Evolutionary conservation across 2,888 invertebrate genomes (phyloP).

Genomic region (Volucella inanis): DNA sequence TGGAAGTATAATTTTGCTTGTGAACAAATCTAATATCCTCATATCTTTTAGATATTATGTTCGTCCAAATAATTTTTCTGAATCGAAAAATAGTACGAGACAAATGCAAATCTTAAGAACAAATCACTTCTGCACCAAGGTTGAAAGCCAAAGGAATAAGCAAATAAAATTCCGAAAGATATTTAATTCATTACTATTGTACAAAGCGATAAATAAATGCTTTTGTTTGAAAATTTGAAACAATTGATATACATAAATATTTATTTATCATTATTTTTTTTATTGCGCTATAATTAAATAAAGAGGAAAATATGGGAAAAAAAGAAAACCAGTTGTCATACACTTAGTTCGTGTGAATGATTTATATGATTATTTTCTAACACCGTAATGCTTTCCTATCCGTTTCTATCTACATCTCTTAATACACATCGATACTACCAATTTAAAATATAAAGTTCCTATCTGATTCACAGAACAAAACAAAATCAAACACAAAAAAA

Average conservation of each 20-base stretch:
- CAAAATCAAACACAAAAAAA: conserved; percentile 17
- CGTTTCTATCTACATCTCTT: conserved; percentile 53
- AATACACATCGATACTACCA: conserved; percentile 14
- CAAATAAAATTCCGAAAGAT: neutral
- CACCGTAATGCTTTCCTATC: conserved; percentile 23
- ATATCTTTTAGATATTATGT: neutral
- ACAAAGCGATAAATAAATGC: conserved; percentile 38
- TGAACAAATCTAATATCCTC: neutral
- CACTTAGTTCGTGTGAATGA: conserved; percentile 22
- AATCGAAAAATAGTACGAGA: neutral
- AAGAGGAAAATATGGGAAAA: conserved; percentile 8
- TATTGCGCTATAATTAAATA: conserved; percentile 65
- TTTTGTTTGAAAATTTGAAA: conserved; percentile 34
- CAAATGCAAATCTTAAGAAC: neutral
- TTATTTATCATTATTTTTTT: conserved; percentile 3
- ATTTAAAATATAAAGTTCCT: conserved; percentile 40
- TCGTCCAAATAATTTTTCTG: neutral
- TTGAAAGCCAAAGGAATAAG: neutral
- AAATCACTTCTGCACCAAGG: conserved; percentile 26
- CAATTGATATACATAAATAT: conserved; percentile 56
- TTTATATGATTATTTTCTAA: conserved; percentile 20
- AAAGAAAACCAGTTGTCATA: conserved; percentile 33
- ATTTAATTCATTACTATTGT: conserved; percentile 18
- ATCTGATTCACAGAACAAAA: conserved; percentile 49
- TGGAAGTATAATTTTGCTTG: neutral